phyloP scores from a whole-genome alignment of 2,113 vertebrate genomes.

The Tylochromis polylepis region DNA sequence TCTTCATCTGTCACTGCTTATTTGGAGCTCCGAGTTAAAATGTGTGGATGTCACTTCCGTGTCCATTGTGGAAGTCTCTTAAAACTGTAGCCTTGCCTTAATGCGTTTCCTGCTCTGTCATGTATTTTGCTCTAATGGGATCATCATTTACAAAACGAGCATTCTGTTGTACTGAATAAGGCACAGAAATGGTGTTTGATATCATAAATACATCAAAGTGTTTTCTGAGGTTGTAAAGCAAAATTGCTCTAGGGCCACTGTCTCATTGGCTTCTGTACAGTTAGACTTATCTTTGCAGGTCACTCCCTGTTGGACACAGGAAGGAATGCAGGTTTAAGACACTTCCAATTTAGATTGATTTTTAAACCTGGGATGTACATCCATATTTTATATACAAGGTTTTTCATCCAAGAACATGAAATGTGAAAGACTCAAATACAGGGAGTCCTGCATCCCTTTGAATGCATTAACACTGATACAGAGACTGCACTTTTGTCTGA shows the following conservation, averaged over 20 bases:
- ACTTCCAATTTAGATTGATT: neutral
- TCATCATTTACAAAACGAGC: no score
- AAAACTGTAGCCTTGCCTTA: neutral
- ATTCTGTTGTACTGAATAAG: rapidly evolving
- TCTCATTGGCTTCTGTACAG: no score
- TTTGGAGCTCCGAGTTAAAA: neutral
- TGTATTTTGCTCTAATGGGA: no score
- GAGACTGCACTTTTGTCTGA: neutral
- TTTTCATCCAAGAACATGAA: neutral
- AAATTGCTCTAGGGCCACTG: rapidly evolving
- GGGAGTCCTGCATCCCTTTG: no score
- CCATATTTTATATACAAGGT: neutral
- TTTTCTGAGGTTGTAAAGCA: neutral
- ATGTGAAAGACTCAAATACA: neutral
- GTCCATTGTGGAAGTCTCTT: neutral
- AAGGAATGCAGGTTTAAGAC: neutral
- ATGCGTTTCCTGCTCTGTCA: neutral
- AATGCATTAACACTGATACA: neutral
- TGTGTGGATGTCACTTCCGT: neutral
- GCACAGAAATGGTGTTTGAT: neutral
- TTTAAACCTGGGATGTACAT: neutral
- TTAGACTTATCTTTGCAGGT: neutral
- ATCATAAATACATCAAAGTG: rapidly evolving
- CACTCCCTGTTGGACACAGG: neutral
- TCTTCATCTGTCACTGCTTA: neutral